Conservation (phyloP, 1,140 invertebrate genomes). For the Belonocnema kinseyi region DNA sequence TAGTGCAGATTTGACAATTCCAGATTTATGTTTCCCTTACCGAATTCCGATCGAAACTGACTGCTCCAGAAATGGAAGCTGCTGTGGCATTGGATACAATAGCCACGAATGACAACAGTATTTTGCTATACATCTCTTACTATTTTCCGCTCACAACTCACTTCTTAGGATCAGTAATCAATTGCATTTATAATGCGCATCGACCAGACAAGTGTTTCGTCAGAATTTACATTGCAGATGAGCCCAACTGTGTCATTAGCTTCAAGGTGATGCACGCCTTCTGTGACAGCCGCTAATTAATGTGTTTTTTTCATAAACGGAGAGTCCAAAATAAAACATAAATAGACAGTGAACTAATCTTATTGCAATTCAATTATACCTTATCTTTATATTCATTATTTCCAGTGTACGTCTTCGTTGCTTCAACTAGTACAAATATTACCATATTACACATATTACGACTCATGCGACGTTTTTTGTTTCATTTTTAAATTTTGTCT, state of each 20-base stretch:
- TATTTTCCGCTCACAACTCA: slow-evolving; percentile 43
- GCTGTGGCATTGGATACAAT: slow-evolving; percentile 47
- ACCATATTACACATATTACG: too few species aligned
- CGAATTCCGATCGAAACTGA: slow-evolving; percentile 51
- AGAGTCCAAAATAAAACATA: slow-evolving; percentile 44
- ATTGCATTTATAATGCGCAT: slow-evolving; percentile 33
- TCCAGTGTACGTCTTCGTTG: too few species aligned
- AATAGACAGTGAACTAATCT: slow-evolving; percentile 21
- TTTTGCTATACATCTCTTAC: slow-evolving; percentile 41
- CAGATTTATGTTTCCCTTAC: slow-evolving; percentile 42
- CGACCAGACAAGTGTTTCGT: too few species aligned
- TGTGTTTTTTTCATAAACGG: slow-evolving; percentile 42
- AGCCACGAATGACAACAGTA: slow-evolving; percentile 46
- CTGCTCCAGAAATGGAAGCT: slow-evolving; percentile 50
- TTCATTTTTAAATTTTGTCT: too few species aligned
- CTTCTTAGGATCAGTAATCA: not conserved
- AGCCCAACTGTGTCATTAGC: too few species aligned
- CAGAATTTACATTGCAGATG: too few species aligned
- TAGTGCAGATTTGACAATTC: too few species aligned
- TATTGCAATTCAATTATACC: too few species aligned
- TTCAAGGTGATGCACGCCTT: too few species aligned
- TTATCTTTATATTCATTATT: too few species aligned
- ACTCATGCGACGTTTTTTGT: too few species aligned
- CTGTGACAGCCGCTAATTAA: not conserved
- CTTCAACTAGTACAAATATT: too few species aligned